phyloP scores from a whole-genome alignment of 2,888 invertebrate genomes.

The Agrochola circellaris region DNA sequence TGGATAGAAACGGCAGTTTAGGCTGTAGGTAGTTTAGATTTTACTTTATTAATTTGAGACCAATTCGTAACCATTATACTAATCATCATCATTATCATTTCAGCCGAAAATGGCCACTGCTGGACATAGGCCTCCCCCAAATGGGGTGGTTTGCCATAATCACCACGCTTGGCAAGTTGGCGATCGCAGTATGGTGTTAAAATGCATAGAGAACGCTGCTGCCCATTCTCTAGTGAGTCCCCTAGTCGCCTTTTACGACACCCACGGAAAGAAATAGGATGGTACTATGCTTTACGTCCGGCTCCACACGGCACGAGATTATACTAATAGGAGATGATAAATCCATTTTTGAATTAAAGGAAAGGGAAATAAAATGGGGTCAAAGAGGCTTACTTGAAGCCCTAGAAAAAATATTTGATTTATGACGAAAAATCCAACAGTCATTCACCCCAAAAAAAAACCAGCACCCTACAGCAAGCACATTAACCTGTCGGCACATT shows the following conservation, averaged over 20 bases:
- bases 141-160: too few species aligned
- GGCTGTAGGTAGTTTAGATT: not conserved
- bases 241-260: too few species aligned
- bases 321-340: not conserved
- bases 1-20: not conserved
- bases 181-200: too few species aligned
- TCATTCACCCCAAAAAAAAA: slow-evolving; percentile 31
- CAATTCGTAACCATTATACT: not conserved
- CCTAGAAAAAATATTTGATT: slow-evolving; percentile 18
- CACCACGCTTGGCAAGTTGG: too few species aligned
- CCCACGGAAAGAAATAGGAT: too few species aligned
- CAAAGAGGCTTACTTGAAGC: not conserved
- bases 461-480: not conserved
- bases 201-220: too few species aligned
- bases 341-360: not conserved
- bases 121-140: too few species aligned
- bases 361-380: not conserved
- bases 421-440: not conserved
- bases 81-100: too few species aligned
- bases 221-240: too few species aligned
- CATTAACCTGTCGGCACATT: slow-evolving; percentile 46
- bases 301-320: not conserved
- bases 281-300: too few species aligned
- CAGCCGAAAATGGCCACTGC: too few species aligned
- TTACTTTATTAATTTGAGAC: not conserved